Base-by-base conservation (phyloP, 2,797 vertebrate species). In the Chloroceryle inda region DNA sequence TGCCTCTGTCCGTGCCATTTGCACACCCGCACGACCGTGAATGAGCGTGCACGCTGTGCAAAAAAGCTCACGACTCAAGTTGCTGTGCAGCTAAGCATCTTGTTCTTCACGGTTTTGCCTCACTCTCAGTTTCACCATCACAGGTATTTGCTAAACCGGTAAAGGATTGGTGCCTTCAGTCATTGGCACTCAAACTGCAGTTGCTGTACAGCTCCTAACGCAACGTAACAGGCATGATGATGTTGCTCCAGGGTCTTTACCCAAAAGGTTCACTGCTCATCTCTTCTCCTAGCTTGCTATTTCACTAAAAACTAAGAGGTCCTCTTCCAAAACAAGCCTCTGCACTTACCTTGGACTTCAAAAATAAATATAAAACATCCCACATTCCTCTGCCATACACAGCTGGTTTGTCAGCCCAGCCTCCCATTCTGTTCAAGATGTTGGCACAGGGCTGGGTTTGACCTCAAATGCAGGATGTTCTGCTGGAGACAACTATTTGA, bases 1-100 rank as follows among this genome's bases (percentile, higher is more conserved):
- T 2, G 8, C 6, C 1, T 12, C 18, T 5, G 5, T 4, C 69
- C 35, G 19, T 1, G 3, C 3, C 22, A 23, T 68, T 45, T 12
- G 33, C 17, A 47, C 21, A 37, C 11, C 2, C 4, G 31, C 21
- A 23, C 2, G 3, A 33, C 31, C 27, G 6, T 3, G 27, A 61
- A 5, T 5, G 6, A 24, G 66, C 16, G 26, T 18, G 9, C 26
- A 71, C 31, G 3, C 16, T 16, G 10, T 11, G 22, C 44, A 71
- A 13, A 86, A 72, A 40, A 3, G 10, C 15, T 79, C 40, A 26
- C 27, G 37, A 19, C 4, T 40, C 11, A 55, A 84, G 33, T 2
- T 69, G 33, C 2, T 73, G 45, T 72, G 55, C 23, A 24, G 29
- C 4, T 18, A 45, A 38, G 4, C 35, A 49, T 33, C 1, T 20